A percentile compares a stretch with the other conserved stretches of the same genome.
Conservation (phyloP, 1,140 invertebrate genomes). For the Pseudomyrmex dendroicus region DNA sequence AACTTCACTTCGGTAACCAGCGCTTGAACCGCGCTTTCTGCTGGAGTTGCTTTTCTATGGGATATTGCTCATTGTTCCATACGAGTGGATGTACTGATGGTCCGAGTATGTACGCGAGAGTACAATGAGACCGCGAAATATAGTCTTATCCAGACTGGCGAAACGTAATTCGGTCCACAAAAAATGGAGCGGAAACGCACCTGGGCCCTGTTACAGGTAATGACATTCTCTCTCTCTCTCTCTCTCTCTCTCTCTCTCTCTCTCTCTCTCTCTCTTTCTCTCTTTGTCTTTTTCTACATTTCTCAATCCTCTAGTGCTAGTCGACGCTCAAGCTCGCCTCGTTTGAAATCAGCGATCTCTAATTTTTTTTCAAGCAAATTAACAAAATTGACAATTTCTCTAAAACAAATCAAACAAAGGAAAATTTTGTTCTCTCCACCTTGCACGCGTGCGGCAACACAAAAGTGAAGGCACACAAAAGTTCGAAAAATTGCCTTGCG, state of each 20-base stretch:
- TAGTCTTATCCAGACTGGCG: conserved; percentile 68
- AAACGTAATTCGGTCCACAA: conserved; percentile 77
- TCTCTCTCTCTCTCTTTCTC: conserved; percentile 23
- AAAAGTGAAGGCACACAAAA: not conserved
- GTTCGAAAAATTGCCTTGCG: conserved; percentile 1
- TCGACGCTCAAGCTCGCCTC: conserved; percentile 66
- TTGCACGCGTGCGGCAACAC: too few relatives aligned
- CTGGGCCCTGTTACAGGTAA: conserved; percentile 75
- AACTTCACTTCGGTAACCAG: conserved; percentile 9
- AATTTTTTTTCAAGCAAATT: conserved; percentile 18
- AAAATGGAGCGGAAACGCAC: conserved; percentile 81
- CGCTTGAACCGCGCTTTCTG: conserved; percentile 29
- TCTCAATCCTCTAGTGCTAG: conserved; percentile 69
- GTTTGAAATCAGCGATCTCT: conserved; percentile 69
- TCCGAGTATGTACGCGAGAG: conserved; percentile 12
- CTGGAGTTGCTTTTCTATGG: conserved; percentile 9
- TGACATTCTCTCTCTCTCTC: conserved; percentile 60
- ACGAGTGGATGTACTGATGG: conserved; percentile 53
- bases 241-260: too few relatives aligned
- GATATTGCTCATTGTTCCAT: conserved; percentile 54
- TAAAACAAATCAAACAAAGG: not conserved
- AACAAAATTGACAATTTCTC: too few relatives aligned
- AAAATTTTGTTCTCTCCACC: not conserved
- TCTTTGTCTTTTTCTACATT: conserved; percentile 34
- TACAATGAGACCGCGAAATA: conserved; percentile 73